Evolutionary conservation across 2,797 vertebrate genomes (phyloP).

Genomic region (Graptemys geographica): DNA sequence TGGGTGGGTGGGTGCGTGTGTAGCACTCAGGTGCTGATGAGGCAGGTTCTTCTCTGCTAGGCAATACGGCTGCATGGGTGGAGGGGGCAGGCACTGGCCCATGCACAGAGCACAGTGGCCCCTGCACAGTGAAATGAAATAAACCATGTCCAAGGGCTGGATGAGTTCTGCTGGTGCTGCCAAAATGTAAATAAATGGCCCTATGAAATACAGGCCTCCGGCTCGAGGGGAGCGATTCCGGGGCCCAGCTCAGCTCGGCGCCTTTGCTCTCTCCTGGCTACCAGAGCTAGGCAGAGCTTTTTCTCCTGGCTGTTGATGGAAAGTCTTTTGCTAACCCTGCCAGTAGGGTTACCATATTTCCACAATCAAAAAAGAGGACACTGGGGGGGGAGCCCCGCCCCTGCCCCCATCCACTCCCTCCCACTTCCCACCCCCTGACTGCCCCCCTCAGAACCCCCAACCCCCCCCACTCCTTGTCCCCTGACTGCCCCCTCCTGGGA

Average conservation of each 20-base stretch:
- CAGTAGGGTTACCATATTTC: neutral
- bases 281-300: neutral
- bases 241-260: too few species aligned
- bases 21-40: neutral
- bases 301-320: neutral
- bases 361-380: too few species aligned
- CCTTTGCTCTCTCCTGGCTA: neutral
- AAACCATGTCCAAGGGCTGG: neutral
- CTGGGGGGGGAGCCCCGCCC: too few species aligned
- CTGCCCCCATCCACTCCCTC: too few species aligned
- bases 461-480: too few species aligned
- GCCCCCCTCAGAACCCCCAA: too few species aligned
- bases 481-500: too few species aligned
- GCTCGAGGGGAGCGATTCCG: neutral
- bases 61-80: neutral
- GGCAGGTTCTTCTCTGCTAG: neutral
- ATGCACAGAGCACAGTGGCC: too few species aligned
- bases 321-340: neutral
- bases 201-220: neutral
- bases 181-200: neutral
- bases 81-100: neutral
- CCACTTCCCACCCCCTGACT: too few species aligned
- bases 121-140: too few species aligned
- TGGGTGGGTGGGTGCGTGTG: too few species aligned
- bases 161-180: neutral